A percentile compares a stretch with the other conserved stretches of the same genome.
phyloP scores from a whole-genome alignment of 2,888 invertebrate genomes.

The Phyllotreta cruciferae region DNA sequence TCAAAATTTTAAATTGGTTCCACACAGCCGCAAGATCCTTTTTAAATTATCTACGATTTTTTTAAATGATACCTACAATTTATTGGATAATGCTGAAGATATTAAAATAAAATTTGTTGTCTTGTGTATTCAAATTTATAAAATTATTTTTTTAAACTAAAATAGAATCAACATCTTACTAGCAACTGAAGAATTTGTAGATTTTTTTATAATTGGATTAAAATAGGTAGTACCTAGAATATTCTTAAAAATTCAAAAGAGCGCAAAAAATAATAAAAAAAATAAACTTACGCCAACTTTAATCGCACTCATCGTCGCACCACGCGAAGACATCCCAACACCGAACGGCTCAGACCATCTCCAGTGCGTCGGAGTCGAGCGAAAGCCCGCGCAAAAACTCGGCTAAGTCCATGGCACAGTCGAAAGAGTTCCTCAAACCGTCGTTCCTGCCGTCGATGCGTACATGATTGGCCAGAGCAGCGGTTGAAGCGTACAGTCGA shows the following conservation, averaged over 20 bases:
- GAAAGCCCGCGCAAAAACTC: conserved; percentile 31
- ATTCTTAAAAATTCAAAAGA: neutral
- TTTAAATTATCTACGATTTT: too few species aligned
- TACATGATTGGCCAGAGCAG: conserved; percentile 37
- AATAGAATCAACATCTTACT: too few species aligned
- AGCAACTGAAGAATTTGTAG: too few species aligned
- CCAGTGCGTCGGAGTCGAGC: conserved; percentile 8
- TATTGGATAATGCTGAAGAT: too few species aligned
- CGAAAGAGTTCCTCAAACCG: conserved; percentile 16
- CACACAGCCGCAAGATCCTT: too few species aligned
- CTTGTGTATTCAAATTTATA: too few species aligned
- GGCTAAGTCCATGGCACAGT: conserved; percentile 30
- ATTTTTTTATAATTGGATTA: too few species aligned
- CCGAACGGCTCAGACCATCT: conserved; percentile 8
- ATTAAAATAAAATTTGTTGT: too few species aligned
- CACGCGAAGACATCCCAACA: conserved; percentile 10
- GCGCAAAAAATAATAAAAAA: neutral
- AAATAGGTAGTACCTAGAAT: too few species aligned
- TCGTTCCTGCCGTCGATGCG: conserved; percentile 26
- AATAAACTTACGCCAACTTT: conserved; percentile 21
- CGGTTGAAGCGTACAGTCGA: conserved; percentile 34
- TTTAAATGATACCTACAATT: too few species aligned
- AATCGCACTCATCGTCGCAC: conserved; percentile 8
- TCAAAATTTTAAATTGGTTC: too few species aligned
- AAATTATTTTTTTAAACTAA: too few species aligned